A percentile compares a stretch with the other conserved stretches of the same genome.
Conservation (phyloP, 1,140 invertebrate species). For the Homalodisca vitripennis region DNA sequence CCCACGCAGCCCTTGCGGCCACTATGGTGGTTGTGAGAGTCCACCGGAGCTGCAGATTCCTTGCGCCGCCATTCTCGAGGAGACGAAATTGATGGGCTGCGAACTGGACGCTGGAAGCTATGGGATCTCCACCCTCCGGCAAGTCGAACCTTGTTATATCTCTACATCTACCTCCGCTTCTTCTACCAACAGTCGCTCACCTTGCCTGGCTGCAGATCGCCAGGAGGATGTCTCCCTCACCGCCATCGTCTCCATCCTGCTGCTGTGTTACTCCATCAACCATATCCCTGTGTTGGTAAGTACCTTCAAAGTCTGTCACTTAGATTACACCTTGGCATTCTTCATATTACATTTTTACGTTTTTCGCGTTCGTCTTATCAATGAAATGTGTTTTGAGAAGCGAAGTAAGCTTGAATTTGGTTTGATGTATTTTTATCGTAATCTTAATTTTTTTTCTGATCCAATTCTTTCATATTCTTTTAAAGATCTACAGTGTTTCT, state of each 20-base stretch:
- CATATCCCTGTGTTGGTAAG: slow-evolving; percentile 59
- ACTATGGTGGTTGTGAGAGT: background rate
- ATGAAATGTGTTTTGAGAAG: too few species aligned
- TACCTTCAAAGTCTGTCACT: slow-evolving; percentile 31
- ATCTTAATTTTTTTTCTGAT: too few species aligned
- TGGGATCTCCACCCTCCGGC: slow-evolving; percentile 46
- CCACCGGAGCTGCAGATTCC: slow-evolving; percentile 20
- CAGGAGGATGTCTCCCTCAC: slow-evolving; percentile 49
- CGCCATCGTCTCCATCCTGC: slow-evolving; percentile 51
- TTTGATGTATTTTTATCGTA: too few species aligned
- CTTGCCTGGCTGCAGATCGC: slow-evolving; percentile 38
- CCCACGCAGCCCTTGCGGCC: slow-evolving; percentile 11
- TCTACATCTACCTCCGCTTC: slow-evolving; percentile 49
- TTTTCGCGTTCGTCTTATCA: too few species aligned
- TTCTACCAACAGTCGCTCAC: slow-evolving; percentile 50
- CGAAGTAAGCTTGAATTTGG: too few species aligned
- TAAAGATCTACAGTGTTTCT: too few species aligned
- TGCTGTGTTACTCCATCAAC: slow-evolving; percentile 55
- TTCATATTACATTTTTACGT: too few species aligned
- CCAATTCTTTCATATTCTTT: too few species aligned
- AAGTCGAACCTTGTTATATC: slow-evolving; percentile 34
- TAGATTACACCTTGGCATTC: too few species aligned
- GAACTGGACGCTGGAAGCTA: slow-evolving; percentile 34
- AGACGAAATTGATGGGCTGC: slow-evolving; percentile 25
- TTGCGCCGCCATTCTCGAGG: slow-evolving; percentile 27